Percentiles rank a stretch among this genome's conserved stretches.
Conservation (phyloP, 2,888 invertebrate genomes). For the Epsilonema sp. region DNA sequence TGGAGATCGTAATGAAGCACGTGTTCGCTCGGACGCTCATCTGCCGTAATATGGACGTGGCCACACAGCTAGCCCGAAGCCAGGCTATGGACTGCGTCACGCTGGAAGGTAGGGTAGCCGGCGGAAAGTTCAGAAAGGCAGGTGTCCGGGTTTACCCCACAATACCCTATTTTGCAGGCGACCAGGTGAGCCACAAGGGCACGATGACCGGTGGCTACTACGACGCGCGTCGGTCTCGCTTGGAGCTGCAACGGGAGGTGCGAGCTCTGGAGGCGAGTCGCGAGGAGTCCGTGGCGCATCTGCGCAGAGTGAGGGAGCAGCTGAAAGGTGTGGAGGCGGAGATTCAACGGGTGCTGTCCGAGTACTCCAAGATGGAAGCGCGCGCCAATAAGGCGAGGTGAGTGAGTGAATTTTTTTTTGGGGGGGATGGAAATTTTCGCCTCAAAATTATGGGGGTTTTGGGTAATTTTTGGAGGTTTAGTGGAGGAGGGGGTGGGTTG, state of each 20-base stretch:
- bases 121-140: background rate
- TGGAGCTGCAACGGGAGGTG: slow-evolving; percentile 52
- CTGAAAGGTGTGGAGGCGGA: slow-evolving; percentile 9
- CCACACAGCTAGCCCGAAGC: slow-evolving; percentile 77
- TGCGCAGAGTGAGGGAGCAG: slow-evolving; percentile 5
- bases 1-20: slow-evolving; percentile 73
- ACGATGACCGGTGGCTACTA: slow-evolving; percentile 97
- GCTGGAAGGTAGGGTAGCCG: slow-evolving; percentile 49
- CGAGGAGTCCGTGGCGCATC: slow-evolving; percentile 20
- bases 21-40: slow-evolving; percentile 96
- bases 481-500: too few relatives aligned
- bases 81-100: slow-evolving; percentile 97
- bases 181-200: slow-evolving; percentile 74
- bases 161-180: slow-evolving; percentile 24
- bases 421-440: too few relatives aligned
- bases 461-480: too few relatives aligned
- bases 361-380: background rate
- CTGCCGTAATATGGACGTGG: slow-evolving; percentile 83
- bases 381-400: background rate
- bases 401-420: too few relatives aligned
- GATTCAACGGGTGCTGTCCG: slow-evolving; percentile 1
- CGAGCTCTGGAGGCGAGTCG: slow-evolving; percentile 24
- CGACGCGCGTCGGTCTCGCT: slow-evolving; percentile 72
- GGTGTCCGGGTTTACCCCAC: background rate
- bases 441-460: too few relatives aligned